Evolutionary conservation across 2,888 invertebrate genomes (phyloP), one percentile per base, ranked within the genome.

Genomic region (Callyntrura guangdongensis): DNA sequence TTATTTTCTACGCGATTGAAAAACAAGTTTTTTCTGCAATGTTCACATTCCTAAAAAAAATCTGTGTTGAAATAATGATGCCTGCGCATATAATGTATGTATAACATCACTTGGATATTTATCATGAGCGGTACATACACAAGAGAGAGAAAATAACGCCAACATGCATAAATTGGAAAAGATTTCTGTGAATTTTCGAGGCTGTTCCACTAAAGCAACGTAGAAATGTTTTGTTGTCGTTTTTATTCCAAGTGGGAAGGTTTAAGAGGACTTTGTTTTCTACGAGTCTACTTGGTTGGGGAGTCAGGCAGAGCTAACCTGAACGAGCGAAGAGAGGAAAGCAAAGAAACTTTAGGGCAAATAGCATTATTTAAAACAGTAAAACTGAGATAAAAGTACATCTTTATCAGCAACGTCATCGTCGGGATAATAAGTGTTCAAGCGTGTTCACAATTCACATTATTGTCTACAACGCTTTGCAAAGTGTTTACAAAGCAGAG

Each of bases 301-400:
- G 61, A 61, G 12, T 12, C 6, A 5, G 20, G 61, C 36, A 36
- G 3, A 36, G 6, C 36, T 36, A 36, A 36, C 25, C 12, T 25
- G 67, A 67, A 25, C 25, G 67, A 25, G 67, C 6, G 27, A 27
- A 67, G 47, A 36, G n/a, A 64, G 67, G 81, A 87, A 87, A 81
- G 67, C 45, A 87, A 79, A 87, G 79, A 81, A 53, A 53, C 79
- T 67, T 0, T 5, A 67, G 67, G 86, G 67, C 22, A 86, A 45
- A 25, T 45, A 45, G 6, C 61, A 72, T 27, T 9, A 67, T 67
- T 27, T 67, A 25, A 67, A 67, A 27, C 14, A 12, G 67, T 67
- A 67, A 47, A 47, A 5, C n/a, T 8, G 9, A 47, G 22, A 12
- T n/a, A 81, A 81, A 81, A 64, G 61, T 1, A 79, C 25, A 79